phyloP scores from a whole-genome alignment of 2,113 vertebrate genomes.

The Quiscalus mexicanus region DNA sequence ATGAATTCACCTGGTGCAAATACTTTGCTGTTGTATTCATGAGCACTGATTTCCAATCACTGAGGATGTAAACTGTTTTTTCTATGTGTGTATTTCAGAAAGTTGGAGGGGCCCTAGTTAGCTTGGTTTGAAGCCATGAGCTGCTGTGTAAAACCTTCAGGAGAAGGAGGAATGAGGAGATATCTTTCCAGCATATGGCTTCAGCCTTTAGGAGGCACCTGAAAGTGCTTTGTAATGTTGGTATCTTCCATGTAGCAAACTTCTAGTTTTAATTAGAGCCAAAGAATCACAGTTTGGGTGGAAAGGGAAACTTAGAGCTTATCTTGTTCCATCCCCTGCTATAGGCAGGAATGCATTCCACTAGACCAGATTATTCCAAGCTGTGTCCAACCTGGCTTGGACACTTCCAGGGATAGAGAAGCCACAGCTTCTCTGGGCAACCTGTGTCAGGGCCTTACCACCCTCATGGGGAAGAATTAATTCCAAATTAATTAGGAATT shows the following conservation, averaged over 20 bases:
- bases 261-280: not conserved
- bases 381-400: not conserved
- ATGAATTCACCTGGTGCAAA: not conserved
- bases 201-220: not conserved
- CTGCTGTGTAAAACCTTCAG: not conserved
- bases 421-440: not conserved
- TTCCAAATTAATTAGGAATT: not conserved
- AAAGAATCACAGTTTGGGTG: not conserved
- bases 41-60: not conserved
- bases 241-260: not conserved
- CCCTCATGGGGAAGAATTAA: not conserved
- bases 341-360: not conserved
- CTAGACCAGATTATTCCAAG: not conserved
- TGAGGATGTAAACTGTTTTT: not conserved
- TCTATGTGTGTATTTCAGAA: not conserved
- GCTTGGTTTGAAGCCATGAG: not conserved
- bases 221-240: not conserved
- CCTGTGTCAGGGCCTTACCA: not conserved
- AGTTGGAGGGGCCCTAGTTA: not conserved
- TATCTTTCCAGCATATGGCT: not conserved
- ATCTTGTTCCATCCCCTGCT: not conserved
- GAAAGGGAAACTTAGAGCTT: not conserved
- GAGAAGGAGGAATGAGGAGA: not conserved
- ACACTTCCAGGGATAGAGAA: not conserved
- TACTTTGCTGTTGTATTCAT: not conserved